Conservation (phyloP, 2,888 invertebrate species). For the Acrobasis suavella region DNA sequence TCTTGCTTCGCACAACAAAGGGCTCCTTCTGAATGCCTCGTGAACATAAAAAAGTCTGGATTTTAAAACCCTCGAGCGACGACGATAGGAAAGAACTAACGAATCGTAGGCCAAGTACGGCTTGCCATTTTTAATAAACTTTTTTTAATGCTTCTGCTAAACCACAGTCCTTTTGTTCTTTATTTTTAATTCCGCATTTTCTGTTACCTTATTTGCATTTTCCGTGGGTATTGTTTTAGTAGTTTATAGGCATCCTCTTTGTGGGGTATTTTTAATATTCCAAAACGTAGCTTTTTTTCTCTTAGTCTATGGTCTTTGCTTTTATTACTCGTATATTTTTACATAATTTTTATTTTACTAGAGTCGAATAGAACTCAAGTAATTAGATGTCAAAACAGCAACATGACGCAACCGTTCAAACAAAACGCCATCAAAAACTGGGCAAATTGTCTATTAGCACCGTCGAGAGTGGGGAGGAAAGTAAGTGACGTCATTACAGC, state of each 20-base stretch:
- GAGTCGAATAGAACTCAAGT: too few relatives aligned
- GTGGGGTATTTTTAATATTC: slow-evolving; percentile 15
- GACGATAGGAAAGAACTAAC: slow-evolving; percentile 54
- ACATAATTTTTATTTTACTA: not conserved
- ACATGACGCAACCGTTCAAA: slow-evolving; percentile 35
- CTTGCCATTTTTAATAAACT: slow-evolving; percentile 54
- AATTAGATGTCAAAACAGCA: slow-evolving; percentile 17
- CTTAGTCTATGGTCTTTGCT: not conserved
- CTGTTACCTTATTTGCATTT: slow-evolving; percentile 47
- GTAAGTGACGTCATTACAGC: slow-evolving; percentile 78
- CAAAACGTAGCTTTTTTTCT: slow-evolving; percentile 4
- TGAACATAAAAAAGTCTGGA: slow-evolving; percentile 63
- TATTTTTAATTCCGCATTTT: slow-evolving; percentile 55
- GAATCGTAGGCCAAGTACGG: slow-evolving; percentile 47
- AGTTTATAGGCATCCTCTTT: slow-evolving; percentile 26
- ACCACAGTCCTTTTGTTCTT: slow-evolving; percentile 43
- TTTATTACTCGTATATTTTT: not conserved
- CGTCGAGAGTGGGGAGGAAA: slow-evolving; percentile 51
- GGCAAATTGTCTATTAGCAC: slow-evolving; percentile 76
- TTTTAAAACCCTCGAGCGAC: slow-evolving; percentile 51
- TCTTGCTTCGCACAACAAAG: slow-evolving; percentile 66
- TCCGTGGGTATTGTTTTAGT: slow-evolving; percentile 40
- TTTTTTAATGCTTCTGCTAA: slow-evolving; percentile 45
- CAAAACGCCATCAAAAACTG: slow-evolving; percentile 61
- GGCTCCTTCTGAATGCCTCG: slow-evolving; percentile 66